Conservation (phyloP, 2,797 vertebrate species). For the Gambelia wislizenii region DNA sequence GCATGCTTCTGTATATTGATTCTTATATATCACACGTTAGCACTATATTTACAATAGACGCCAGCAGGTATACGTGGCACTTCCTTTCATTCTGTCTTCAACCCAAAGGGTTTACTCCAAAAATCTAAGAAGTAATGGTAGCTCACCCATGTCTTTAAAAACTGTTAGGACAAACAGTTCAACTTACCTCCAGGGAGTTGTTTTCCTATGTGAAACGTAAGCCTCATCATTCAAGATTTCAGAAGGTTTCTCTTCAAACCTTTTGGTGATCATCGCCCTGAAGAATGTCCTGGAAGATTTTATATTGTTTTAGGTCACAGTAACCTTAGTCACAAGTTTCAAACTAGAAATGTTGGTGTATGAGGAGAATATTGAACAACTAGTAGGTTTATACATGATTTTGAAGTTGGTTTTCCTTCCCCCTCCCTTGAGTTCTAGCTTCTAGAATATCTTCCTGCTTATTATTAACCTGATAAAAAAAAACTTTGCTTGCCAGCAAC, state of each 20-base stretch:
- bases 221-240: not conserved
- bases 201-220: not conserved
- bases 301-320: not conserved
- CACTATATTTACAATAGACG: not conserved
- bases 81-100: not conserved
- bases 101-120: not conserved
- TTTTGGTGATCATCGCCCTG: not conserved
- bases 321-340: not conserved
- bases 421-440: not conserved
- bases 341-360: not conserved
- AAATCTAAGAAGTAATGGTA: not conserved
- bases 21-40: not conserved
- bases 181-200: too few species aligned
- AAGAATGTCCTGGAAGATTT: not conserved
- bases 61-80: not conserved
- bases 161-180: not conserved
- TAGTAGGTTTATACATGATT: not conserved
- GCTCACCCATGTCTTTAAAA: not conserved
- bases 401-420: not conserved
- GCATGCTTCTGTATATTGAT: not conserved
- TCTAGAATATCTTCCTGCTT: not conserved
- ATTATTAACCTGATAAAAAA: not conserved
- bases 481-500: not conserved
- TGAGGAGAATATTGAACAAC: not conserved
- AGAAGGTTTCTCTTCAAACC: not conserved